These are phyloP conservation scores for Rhyacophila evoluta DNA, from an alignment of 2,888 invertebrate species.

Conservation along the genomic window DNA sequence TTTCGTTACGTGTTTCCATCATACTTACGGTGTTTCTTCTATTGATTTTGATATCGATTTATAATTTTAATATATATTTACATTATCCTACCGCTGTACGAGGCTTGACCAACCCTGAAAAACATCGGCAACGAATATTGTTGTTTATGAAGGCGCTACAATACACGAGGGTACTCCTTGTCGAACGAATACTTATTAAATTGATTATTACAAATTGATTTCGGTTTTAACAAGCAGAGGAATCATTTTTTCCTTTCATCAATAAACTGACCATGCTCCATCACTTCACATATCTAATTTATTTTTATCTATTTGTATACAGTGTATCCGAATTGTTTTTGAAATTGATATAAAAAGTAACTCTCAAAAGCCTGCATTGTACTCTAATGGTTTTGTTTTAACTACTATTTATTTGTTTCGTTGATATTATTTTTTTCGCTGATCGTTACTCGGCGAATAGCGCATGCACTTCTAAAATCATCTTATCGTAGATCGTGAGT, in stretches of 20 bases:
- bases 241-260: not conserved
- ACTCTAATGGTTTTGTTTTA: not conserved
- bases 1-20: too few relatives aligned
- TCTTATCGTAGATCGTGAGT: too few relatives aligned
- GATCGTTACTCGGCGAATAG: too few relatives aligned
- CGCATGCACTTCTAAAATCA: too few relatives aligned
- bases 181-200: not conserved
- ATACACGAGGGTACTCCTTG: too few relatives aligned
- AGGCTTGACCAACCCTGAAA: too few relatives aligned
- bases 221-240: not conserved
- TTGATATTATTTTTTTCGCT: not conserved
- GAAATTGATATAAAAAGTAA: not conserved
- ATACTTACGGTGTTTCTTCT: too few relatives aligned
- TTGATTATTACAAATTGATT: constrained; percentile 13
- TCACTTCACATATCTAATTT: not conserved
- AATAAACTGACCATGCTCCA: not conserved
- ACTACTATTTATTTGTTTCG: not conserved
- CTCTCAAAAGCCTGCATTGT: not conserved
- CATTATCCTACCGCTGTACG: too few relatives aligned
- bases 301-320: not conserved
- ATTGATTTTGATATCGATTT: too few relatives aligned
- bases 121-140: too few relatives aligned
- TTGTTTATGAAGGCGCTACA: too few relatives aligned
- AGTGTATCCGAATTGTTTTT: not conserved
- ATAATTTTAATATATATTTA: too few relatives aligned